Conservation (phyloP, 2,113 vertebrate genomes). For the Pollachius pollachius region DNA sequence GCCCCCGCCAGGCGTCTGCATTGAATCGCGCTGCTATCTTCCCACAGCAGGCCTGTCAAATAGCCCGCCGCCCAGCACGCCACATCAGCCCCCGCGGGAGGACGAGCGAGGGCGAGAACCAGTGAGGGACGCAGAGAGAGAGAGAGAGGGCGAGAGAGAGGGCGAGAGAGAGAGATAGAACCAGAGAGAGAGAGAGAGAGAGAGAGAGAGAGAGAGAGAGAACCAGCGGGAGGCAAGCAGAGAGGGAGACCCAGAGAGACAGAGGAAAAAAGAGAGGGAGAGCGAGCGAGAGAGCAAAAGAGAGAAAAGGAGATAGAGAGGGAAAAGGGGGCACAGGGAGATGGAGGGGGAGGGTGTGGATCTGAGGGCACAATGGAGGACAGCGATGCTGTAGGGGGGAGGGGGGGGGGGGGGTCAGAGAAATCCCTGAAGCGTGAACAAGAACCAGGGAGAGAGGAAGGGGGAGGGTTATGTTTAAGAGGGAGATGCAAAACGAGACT, state of each 20-base stretch:
- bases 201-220: not conserved
- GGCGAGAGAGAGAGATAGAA: not conserved
- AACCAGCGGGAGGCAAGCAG: slow-evolving; percentile 11
- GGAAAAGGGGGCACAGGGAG: not conserved
- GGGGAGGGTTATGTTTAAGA: not conserved
- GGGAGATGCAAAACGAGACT: not conserved
- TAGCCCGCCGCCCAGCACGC: slow-evolving; percentile 55
- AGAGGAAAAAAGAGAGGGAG: not conserved
- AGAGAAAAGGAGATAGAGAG: slow-evolving; percentile 2
- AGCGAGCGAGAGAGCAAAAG: not conserved
- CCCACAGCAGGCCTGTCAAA: slow-evolving; percentile 71
- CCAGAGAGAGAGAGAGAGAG: not conserved
- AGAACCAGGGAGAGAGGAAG: slow-evolving; percentile 19
- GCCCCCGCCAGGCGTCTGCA: slow-evolving; percentile 44
- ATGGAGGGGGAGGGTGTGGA: too few species aligned
- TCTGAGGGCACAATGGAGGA: too few species aligned
- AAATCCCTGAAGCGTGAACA: too few species aligned
- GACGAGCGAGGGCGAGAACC: slow-evolving; percentile 3
- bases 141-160: not conserved
- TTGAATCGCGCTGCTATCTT: slow-evolving; percentile 74
- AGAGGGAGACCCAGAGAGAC: slow-evolving; percentile 2
- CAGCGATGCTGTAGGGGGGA: too few species aligned
- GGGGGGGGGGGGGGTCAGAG: not conserved
- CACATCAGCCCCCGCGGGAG: slow-evolving; percentile 58
- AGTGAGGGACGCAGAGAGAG: not conserved